Base-by-base conservation (phyloP, 2,888 invertebrate genomes). In the Zygogramma bicolorata region DNA sequence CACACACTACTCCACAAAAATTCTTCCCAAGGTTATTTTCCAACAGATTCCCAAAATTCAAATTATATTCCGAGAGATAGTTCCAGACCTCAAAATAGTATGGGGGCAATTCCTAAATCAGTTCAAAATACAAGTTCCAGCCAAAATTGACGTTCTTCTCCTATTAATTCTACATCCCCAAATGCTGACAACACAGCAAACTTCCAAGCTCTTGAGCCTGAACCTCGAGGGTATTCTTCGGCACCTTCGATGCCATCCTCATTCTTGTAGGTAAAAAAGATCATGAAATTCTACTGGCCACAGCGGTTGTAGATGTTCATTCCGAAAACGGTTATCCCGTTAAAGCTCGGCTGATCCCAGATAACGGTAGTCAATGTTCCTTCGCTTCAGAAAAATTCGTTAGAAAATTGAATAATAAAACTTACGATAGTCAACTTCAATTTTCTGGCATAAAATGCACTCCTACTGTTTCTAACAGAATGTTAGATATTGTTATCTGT, bases 1-100 rank as follows among this genome's bases (percentile, higher is more conserved):
- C 91, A 49, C 62, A 60, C 57, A 13, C 13, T 27, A 3, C 34
- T 53, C 8, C 68, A 68, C n/a, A 59, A 3, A 25, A 66, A 58
- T 13, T 31, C 38, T 22, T 38, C 15, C 34, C 58, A 40, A 40
- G 18, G 13, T 62, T n/a, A 34, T 62, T 15, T 25, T 67, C 25
- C 42, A n/a, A n/a, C 59, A 38, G 60, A 42, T 67, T 59, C 60
- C n/a, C 59, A 60, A 22, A 10, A 22, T 53, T 49, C 62, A 8
- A 57, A 18, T 46, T 8, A 65, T 65, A 61, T 34, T 61, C 38
- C 61, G 10, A 61, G 61, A 31, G 49, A 25, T 22, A n/a, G 7
- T 20, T 29, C 29, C 53, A 53, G 34, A 20, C 27, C 49, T 40
- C 63, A 63, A 31, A 27, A 2, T 42, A 63, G 42, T 25, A 29